These are phyloP conservation scores for Seriola quinqueradiata DNA, from an alignment of 2,113 vertebrate genomes.

Conservation along the genomic window DNA sequence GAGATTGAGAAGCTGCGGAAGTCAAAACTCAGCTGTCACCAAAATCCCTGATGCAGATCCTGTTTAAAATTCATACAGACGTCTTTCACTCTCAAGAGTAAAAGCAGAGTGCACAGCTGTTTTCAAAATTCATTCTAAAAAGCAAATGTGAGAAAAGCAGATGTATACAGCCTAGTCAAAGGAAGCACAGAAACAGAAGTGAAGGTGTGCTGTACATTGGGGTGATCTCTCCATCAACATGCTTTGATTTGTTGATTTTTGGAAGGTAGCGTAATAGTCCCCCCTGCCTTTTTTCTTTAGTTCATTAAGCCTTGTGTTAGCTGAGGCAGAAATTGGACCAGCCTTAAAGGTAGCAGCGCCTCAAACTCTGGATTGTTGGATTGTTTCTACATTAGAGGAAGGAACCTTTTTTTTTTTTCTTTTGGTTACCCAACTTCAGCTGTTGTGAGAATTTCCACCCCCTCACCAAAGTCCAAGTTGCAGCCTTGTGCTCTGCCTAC, in stretches of 20 bases:
- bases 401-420: neutral
- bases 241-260: slow-evolving; percentile 31
- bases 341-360: slow-evolving; percentile 26
- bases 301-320: slow-evolving; percentile 20
- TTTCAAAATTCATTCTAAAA: neutral
- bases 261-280: neutral
- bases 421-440: slow-evolving; percentile 47
- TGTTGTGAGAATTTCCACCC: slow-evolving; percentile 65
- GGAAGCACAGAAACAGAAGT: neutral
- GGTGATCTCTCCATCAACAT: neutral
- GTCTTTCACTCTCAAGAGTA: neutral
- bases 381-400: slow-evolving; percentile 36
- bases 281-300: neutral
- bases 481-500: slow-evolving; percentile 40
- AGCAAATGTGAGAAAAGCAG: neutral
- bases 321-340: slow-evolving; percentile 41
- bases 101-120: neutral
- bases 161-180: neutral
- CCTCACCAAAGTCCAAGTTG: slow-evolving; percentile 56
- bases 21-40: neutral
- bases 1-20: neutral
- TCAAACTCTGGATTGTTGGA: slow-evolving; percentile 38
- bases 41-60: slow-evolving; percentile 9
- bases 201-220: neutral
- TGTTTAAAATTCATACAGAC: neutral